Evolutionary conservation across 1,140 invertebrate genomes (phyloP).

Genomic region (Penaeus indicus): DNA sequence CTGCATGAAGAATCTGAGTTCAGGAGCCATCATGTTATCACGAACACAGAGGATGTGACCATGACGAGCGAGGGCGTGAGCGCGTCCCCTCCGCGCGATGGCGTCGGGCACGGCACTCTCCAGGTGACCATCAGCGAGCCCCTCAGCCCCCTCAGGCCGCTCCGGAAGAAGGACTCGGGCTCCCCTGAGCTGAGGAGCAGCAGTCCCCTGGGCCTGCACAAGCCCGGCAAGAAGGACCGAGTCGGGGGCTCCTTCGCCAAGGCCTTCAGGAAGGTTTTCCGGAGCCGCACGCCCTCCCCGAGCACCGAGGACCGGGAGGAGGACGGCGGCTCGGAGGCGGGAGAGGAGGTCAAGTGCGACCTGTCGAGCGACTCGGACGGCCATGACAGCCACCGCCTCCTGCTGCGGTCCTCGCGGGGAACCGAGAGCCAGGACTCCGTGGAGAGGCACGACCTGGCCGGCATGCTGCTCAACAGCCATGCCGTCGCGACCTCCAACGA

Average conservation of each 20-base stretch:
- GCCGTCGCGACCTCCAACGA: background rate
- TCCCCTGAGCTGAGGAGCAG: constrained; percentile 4
- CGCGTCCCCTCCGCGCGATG: background rate
- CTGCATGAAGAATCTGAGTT: background rate
- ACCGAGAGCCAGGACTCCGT: background rate
- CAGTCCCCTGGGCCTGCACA: background rate
- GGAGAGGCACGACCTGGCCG: constrained; percentile 2
- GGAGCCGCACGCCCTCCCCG: constrained; percentile 57
- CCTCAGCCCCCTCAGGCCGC: constrained; percentile 23
- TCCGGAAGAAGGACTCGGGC: constrained; percentile 34
- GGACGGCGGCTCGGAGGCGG: constrained; percentile 20
- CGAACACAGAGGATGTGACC: background rate
- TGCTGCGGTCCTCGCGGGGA: background rate
- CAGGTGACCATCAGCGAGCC: constrained; percentile 45
- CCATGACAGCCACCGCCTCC: constrained; percentile 37
- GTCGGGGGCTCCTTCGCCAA: constrained; percentile 46
- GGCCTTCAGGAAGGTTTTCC: constrained; percentile 57
- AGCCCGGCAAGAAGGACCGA: background rate
- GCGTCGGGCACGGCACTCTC: constrained; percentile 23
- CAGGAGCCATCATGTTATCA: constrained; percentile 9
- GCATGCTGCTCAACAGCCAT: constrained; percentile 40
- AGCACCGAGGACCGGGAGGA: constrained; percentile 50
- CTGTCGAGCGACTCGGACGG: constrained; percentile 45
- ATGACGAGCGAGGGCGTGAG: constrained; percentile 33
- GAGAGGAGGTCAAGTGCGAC: constrained; percentile 45